phyloP scores from a whole-genome alignment of 1,140 invertebrate genomes.

The Pogonomyrmex californicus region DNA sequence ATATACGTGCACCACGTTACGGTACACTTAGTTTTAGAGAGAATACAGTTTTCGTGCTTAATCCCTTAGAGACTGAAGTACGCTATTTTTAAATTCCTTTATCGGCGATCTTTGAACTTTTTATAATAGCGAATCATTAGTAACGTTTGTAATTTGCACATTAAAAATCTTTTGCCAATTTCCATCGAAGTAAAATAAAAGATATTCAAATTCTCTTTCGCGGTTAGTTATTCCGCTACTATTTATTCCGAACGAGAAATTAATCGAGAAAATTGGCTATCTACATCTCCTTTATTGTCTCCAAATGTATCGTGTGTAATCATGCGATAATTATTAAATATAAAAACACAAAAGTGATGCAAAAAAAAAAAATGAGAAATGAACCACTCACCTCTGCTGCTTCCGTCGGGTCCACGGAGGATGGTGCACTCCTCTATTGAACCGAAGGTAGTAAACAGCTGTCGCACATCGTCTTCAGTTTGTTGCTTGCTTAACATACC shows the following conservation, averaged over 20 bases:
- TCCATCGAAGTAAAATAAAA: neutral
- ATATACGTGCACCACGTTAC: constrained; percentile 58
- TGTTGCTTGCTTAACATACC: constrained; percentile 99
- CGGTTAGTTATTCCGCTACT: neutral
- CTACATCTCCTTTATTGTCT: neutral
- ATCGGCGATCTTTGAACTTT: constrained; percentile 51
- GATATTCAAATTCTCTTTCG: neutral
- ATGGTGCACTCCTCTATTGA: constrained; percentile 99
- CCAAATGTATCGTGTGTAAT: neutral
- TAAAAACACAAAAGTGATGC: neutral
- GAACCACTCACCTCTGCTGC: constrained; percentile 95
- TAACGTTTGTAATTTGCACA: neutral
- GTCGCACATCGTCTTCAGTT: constrained; percentile 99
- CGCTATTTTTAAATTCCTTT: constrained; percentile 59
- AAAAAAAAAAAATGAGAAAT: neutral
- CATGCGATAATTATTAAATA: neutral
- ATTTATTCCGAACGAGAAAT: neutral
- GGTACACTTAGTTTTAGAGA: constrained; percentile 51
- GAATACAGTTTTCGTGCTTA: constrained; percentile 57
- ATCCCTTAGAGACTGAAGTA: constrained; percentile 43
- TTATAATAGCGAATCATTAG: constrained; percentile 19
- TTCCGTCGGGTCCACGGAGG: constrained; percentile 97
- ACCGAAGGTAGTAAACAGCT: constrained; percentile 98
- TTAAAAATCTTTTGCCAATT: neutral
- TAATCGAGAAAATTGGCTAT: neutral